phyloP scores from a whole-genome alignment of 2,113 vertebrate genomes.

The Dicrurus megarhynchus region DNA sequence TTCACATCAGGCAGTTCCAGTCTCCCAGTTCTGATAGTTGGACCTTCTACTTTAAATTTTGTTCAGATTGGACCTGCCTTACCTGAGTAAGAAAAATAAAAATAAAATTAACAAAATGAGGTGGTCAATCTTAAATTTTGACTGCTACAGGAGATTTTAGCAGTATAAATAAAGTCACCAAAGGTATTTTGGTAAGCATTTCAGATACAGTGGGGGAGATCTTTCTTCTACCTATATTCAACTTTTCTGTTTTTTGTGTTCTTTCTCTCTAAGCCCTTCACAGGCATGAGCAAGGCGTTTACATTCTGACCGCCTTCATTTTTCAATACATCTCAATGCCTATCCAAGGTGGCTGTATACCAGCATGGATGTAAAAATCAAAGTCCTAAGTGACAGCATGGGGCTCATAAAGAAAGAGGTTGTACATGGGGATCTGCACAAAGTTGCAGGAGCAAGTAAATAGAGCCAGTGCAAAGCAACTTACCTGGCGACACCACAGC shows the following conservation, averaged over 20 bases:
- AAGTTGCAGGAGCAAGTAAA: neutral
- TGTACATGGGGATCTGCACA: neutral
- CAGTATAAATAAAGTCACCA: neutral
- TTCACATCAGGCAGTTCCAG: neutral
- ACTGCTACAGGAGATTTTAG: neutral
- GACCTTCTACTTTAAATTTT: neutral
- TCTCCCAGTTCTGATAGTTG: neutral
- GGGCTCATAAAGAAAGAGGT: neutral
- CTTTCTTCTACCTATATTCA: neutral
- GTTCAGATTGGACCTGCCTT: neutral
- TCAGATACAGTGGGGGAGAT: neutral
- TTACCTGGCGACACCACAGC: conserved; percentile 94
- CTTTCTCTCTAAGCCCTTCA: neutral
- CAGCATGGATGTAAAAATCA: neutral
- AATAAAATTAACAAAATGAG: neutral
- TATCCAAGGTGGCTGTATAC: neutral
- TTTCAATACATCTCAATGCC: neutral
- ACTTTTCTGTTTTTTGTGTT: neutral
- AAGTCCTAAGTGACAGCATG: neutral
- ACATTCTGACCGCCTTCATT: neutral
- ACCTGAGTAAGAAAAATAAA: neutral
- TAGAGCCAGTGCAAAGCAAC: neutral
- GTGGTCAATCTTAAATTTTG: neutral
- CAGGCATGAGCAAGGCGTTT: rapidly evolving
- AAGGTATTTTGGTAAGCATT: neutral